phyloP scores from a whole-genome alignment of 2,888 invertebrate genomes.

The Hydropsyche betteni region DNA sequence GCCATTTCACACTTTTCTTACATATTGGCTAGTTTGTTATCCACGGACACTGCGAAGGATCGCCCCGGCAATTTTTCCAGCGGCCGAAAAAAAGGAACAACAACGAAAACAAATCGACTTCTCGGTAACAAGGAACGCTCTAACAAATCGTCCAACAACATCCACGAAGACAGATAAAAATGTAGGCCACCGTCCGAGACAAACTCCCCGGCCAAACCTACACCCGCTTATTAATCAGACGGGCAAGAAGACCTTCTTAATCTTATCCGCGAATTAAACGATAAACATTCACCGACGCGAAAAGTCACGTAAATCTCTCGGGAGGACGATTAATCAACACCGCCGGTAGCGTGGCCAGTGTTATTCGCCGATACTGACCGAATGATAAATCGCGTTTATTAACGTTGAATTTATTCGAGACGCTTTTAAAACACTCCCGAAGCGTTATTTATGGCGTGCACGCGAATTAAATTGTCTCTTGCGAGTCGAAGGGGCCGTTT shows the following conservation, averaged over 20 bases:
- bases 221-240: constrained; percentile 19
- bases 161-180: constrained; percentile 27
- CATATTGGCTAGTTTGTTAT: too few species aligned
- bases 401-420: too few species aligned
- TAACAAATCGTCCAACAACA: constrained; percentile 26
- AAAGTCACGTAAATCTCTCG: constrained; percentile 24
- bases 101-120: constrained; percentile 1
- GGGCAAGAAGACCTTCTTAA: constrained; percentile 12
- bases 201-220: constrained; percentile 3
- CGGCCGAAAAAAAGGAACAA: not conserved
- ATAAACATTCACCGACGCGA: constrained; percentile 24
- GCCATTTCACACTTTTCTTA: too few species aligned
- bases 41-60: too few species aligned
- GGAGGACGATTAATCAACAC: not conserved
- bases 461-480: constrained; percentile 6
- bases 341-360: not conserved
- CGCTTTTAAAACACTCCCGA: not conserved
- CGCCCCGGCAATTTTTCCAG: not conserved
- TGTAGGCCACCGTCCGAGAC: constrained; percentile 4
- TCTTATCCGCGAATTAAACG: constrained; percentile 25
- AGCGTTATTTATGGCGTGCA: constrained; percentile 4
- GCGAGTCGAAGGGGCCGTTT: not conserved
- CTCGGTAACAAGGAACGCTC: not conserved
- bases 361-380: too few species aligned
- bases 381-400: too few species aligned